Percentiles rank a stretch among this genome's conserved stretches.
Evolutionary conservation across 1,140 invertebrate species (phyloP).

Genomic region (Trialeurodes vaporariorum): DNA sequence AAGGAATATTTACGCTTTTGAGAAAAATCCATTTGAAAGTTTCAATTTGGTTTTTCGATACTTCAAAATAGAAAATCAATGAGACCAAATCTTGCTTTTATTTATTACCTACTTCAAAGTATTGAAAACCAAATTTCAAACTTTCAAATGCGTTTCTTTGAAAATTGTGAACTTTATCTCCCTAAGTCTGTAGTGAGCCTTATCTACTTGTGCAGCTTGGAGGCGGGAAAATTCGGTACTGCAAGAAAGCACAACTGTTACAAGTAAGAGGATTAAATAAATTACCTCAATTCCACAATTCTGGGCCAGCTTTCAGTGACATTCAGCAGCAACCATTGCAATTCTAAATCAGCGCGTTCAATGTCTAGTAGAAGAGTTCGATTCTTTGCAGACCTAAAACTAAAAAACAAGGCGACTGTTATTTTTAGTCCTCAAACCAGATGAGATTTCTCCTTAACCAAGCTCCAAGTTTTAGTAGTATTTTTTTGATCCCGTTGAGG

Average conservation of each 20-base stretch:
- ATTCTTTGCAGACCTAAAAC: constrained; percentile 39
- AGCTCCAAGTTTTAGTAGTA: too few species aligned
- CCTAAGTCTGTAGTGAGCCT: not conserved
- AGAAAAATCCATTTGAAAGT: too few species aligned
- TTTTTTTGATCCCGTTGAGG: too few species aligned
- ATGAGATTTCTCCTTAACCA: too few species aligned
- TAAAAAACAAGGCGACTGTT: constrained; percentile 25
- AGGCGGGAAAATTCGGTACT: not conserved
- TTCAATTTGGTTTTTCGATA: too few species aligned
- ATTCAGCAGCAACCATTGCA: constrained; percentile 37
- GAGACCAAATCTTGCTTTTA: too few species aligned
- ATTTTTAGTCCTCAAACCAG: not conserved
- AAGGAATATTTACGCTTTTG: too few species aligned
- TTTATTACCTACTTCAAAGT: too few species aligned
- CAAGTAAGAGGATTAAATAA: too few species aligned
- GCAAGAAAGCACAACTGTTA: not conserved
- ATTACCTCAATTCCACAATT: constrained; percentile 19
- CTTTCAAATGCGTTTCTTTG: not conserved
- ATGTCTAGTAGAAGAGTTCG: constrained; percentile 42
- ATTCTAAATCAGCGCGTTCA: constrained; percentile 41
- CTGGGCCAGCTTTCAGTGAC: constrained; percentile 16
- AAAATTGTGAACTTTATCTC: not conserved
- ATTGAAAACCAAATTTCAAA: not conserved
- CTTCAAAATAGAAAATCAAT: too few species aligned
- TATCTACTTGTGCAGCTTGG: not conserved